Evolutionary conservation across 2,797 vertebrate genomes (phyloP).

Genomic region (Dipus sagitta): DNA sequence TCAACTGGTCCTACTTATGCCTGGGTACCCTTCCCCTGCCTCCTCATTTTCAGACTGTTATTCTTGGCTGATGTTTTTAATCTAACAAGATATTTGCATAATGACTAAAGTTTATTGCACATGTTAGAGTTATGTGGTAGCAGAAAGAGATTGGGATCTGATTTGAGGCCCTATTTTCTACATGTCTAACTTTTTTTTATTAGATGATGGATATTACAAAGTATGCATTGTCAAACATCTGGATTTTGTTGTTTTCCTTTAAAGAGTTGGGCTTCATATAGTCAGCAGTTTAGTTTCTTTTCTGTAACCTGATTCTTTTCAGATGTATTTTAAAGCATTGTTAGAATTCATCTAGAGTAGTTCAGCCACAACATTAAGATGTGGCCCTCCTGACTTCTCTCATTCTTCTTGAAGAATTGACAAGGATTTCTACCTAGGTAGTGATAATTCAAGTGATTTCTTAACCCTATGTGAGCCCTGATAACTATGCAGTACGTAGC

Average conservation of each 20-base stretch:
- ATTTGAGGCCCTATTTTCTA: conserved; percentile 20
- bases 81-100: background rate
- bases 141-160: background rate
- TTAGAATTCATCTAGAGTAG: background rate
- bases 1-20: background rate
- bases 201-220: conserved; percentile 19
- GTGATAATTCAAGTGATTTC: background rate
- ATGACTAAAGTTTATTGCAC: conserved; percentile 16
- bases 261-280: conserved; percentile 21
- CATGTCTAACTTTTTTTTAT: conserved; percentile 37
- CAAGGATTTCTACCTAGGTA: background rate
- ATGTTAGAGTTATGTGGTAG: background rate
- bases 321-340: background rate
- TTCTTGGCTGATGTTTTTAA: conserved; percentile 28
- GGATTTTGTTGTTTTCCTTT: conserved; percentile 52
- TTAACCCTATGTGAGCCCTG: background rate
- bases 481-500: background rate
- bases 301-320: background rate
- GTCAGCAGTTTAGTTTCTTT: background rate
- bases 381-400: background rate
- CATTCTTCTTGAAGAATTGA: background rate
- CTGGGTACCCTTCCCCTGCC: background rate
- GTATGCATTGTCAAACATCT: background rate
- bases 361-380: background rate
- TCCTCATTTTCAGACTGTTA: conserved; percentile 12